phyloP scores from a whole-genome alignment of 2,797 vertebrate genomes.

The Emys orbicularis region DNA sequence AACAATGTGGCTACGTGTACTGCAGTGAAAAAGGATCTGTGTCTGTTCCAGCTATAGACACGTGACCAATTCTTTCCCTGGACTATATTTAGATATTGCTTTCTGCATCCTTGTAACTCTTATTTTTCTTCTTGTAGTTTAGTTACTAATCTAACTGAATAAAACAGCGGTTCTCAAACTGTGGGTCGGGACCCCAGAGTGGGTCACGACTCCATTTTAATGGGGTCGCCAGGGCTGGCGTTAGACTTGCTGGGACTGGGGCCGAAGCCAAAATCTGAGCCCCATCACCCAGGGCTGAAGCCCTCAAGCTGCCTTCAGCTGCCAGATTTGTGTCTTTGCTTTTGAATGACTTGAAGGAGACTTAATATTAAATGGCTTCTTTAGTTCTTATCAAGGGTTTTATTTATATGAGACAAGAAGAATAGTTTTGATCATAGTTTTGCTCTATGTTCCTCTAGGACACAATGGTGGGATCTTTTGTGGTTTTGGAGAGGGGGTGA shows the following conservation, averaged over 20 bases:
- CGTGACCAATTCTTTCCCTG: not conserved
- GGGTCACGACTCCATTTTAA: no score
- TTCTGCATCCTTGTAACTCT: not conserved
- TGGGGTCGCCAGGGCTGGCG: no score
- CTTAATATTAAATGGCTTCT: not conserved
- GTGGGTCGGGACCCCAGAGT: no score
- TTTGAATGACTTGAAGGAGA: not conserved
- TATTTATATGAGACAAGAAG: not conserved
- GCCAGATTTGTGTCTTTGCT: not conserved
- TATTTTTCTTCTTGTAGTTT: conserved; percentile 28
- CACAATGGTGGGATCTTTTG: not conserved
- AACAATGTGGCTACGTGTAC: not conserved
- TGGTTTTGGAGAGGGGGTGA: not conserved
- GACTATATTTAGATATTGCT: not conserved
- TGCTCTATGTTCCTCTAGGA: not conserved
- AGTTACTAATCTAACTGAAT: not conserved
- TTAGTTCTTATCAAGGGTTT: not conserved
- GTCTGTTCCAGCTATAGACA: not conserved
- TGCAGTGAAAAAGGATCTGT: not conserved
- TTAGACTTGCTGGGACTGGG: no score
- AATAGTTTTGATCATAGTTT: not conserved
- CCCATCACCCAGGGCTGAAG: no score
- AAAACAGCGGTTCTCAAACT: not conserved
- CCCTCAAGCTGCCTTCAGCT: not conserved
- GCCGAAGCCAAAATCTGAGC: no score